Base-by-base conservation (phyloP, 2,888 invertebrate species). In the Odontocerum albicorne region DNA sequence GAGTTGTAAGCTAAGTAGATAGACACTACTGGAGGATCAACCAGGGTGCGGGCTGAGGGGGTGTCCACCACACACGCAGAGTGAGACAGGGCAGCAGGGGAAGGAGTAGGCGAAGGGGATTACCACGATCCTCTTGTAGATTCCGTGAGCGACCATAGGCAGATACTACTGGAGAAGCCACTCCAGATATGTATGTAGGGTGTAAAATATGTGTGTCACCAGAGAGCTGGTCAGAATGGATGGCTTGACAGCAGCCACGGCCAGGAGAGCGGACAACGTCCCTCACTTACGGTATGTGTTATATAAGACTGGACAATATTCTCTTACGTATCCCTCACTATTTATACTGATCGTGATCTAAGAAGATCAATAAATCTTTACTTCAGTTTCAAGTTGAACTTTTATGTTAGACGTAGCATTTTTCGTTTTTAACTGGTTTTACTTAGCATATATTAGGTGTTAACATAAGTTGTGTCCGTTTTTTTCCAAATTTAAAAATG, bases 251-350 rank as follows among this genome's bases (percentile, higher is more conserved):
- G 73, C 79, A 62, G 76, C 82, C 68, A 84, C 64, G 66, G 82
- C 80, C 67, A 80, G 69, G 59, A 82, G 71, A 66, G 81, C 81
- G 68, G 79, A 79, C 76, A 85, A 80, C 72, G 81, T 81, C 77
- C 82, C 79, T 79, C 76, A 68, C 69, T 76, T 76, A n/a, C n/a
- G n/a, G n/a, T n/a, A n/a, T n/a, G n/a, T n/a, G n/a, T n/a, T n/a
- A n/a, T n/a, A n/a, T n/a, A n/a, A n/a, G n/a, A n/a, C n/a, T n/a
- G n/a, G n/a, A n/a, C n/a, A n/a, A n/a, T n/a, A n/a, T n/a, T n/a
- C n/a, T n/a, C n/a, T n/a, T n/a, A n/a, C n/a, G n/a, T n/a, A n/a
- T n/a, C n/a, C n/a, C n/a, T n/a, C n/a, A n/a, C n/a, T n/a, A n/a
- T n/a, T n/a, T n/a, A n/a, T n/a, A n/a, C n/a, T n/a, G n/a, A n/a